Conservation (phyloP, 2,888 invertebrate species). For the Notodonta ziczac region DNA sequence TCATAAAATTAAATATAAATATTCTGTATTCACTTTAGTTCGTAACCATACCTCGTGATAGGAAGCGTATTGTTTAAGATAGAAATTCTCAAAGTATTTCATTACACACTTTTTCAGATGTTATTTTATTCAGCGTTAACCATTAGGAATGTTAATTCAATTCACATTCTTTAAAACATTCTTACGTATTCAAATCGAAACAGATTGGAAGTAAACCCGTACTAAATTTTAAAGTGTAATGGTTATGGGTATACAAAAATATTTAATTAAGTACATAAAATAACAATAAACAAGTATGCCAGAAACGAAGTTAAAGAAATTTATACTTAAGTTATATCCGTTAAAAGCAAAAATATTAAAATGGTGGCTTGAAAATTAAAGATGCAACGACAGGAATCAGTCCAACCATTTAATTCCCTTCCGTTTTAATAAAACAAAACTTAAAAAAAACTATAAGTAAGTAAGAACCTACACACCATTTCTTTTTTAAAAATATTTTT, state of each 20-base stretch:
- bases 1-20: constrained; percentile 15
- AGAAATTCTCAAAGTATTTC: background rate
- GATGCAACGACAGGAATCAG: constrained; percentile 43
- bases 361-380: constrained; percentile 1
- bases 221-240: no score
- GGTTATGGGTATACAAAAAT: no score
- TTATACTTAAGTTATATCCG: no score
- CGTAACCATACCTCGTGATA: constrained; percentile 9
- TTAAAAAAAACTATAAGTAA: background rate
- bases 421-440: constrained; percentile 13
- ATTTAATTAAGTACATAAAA: no score
- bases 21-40: constrained; percentile 9
- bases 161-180: background rate
- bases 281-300: no score
- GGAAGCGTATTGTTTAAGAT: background rate
- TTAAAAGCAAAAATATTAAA: no score
- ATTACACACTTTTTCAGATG: background rate
- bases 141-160: constrained; percentile 3
- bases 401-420: constrained; percentile 60
- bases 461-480: constrained; percentile 12
- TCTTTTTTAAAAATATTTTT: constrained; percentile 8
- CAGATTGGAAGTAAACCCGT: no score
- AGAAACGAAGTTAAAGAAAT: no score
- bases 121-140: constrained; percentile 1
- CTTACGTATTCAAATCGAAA: background rate